Evolutionary conservation across 2,888 invertebrate genomes (phyloP), one percentile per base, ranked within the genome.

Genomic region (Eugnorisma glareosa): DNA sequence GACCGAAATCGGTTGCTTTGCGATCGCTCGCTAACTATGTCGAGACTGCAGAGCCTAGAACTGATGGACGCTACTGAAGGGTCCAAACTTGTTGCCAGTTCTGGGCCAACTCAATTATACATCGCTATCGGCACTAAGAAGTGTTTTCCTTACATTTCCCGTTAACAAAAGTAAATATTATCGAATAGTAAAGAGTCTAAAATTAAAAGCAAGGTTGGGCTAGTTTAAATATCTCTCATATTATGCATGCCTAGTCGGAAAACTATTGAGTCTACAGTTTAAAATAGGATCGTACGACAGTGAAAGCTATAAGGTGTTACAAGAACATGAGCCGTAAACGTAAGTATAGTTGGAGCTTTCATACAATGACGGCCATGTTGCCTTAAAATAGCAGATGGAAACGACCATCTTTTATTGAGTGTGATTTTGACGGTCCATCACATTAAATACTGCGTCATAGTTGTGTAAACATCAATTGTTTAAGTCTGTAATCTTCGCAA

Each of bases 241-340:
- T 64, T 64, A 40, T 71, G 73, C 77, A 80, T 59, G 73, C 77
- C 79, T 59, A 77, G 77, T 81, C 64, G 57, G 77, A 43, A 72
- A 76, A 78, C 45, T 77, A 77, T 82, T 40, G 78, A 67, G 64
- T 79, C 71, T 64, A 81, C 72, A 73, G 67, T 81, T 82, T 67
- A 64, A 37, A 77, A 40, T 72, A 59, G 28, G 37, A 8, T 18
- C 61, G 72, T 73, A 10, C 0, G 2, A 45, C 70, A 86, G 10
- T 64, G 15, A 10, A n/a, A 81, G 89, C 77, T 59, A 71, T 28
- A 5, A 40, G 21, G 11, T 21, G 13, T 1, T 54, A 6, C 31
- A 18, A 4, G n/a, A 4, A 40, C 1, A 11, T 40, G 6, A n/a
- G 8, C 21, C 13, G 18, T 18, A n/a, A n/a, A n/a, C 5, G 6